Conservation (phyloP, 1,140 invertebrate species). For the Harpegnathos saltator region DNA sequence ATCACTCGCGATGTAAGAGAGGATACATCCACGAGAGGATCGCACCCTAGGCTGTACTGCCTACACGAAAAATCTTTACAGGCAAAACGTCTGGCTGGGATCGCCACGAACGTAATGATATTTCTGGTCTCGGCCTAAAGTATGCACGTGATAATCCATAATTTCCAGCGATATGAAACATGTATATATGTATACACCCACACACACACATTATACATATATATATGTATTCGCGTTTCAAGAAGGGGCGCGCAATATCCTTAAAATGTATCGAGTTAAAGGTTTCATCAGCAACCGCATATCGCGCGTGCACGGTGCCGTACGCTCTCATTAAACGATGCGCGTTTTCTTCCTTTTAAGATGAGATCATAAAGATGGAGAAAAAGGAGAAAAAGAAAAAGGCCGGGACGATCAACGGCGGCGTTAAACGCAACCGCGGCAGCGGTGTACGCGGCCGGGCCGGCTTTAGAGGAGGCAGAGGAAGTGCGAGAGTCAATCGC, state of each 20-base stretch:
- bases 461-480: conserved; percentile 70
- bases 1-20: not conserved
- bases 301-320: conserved; percentile 58
- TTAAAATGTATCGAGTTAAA: conserved; percentile 59
- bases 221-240: not conserved
- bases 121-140: not conserved
- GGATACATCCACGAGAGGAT: not conserved
- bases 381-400: conserved; percentile 84
- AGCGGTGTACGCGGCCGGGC: conserved; percentile 55
- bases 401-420: conserved; percentile 63
- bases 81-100: not conserved
- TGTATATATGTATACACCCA: not conserved
- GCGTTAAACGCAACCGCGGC: conserved; percentile 61
- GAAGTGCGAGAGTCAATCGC: conserved; percentile 59
- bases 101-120: not conserved
- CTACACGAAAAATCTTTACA: conserved; percentile 2
- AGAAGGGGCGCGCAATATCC: not conserved
- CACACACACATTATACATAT: not conserved
- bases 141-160: not conserved
- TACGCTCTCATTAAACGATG: conserved; percentile 80
- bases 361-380: conserved; percentile 86
- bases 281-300: conserved; percentile 54
- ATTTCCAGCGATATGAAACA: not conserved
- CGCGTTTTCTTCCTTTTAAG: conserved; percentile 85
- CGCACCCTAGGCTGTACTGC: not conserved